These are phyloP conservation scores for Anthophora plumipes DNA, from an alignment of 2,888 invertebrate species.

Conservation along the genomic window DNA sequence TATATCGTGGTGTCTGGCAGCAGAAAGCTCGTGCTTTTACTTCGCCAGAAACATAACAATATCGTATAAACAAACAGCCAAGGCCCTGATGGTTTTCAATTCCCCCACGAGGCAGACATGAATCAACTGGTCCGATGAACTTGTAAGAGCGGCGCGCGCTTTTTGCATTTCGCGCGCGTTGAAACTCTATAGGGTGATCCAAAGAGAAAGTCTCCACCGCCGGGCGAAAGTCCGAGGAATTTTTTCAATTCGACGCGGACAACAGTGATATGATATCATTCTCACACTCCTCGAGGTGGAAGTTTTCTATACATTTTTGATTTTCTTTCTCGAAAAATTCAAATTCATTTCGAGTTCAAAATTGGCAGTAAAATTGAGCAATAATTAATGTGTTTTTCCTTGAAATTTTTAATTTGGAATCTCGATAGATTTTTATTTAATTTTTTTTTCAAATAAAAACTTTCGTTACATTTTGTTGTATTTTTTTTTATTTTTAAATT, in stretches of 20 bases:
- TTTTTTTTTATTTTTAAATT: no score
- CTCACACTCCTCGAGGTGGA: background rate
- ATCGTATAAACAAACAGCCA: conserved; percentile 65
- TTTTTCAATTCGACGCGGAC: background rate
- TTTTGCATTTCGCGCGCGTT: conserved; percentile 36
- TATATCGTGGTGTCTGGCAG: conserved; percentile 27
- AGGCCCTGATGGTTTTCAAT: conserved; percentile 69
- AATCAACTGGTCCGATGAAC: conserved; percentile 69
- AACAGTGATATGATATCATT: no score
- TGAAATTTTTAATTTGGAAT: no score
- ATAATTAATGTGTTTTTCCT: no score
- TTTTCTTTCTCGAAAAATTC: no score
- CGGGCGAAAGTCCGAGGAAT: conserved; percentile 5
- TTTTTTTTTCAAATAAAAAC: background rate
- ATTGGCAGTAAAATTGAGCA: no score
- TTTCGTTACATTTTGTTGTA: background rate
- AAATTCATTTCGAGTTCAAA: no score
- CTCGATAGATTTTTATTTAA: no score
- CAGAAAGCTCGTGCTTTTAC: conserved; percentile 39
- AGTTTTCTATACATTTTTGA: no score
- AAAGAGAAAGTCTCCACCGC: conserved; percentile 10
- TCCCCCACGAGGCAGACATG: conserved; percentile 75
- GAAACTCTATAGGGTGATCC: conserved; percentile 34
- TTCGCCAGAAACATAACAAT: conserved; percentile 40
- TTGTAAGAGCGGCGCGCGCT: conserved; percentile 25